These are phyloP conservation scores for Pseudochromis fuscus DNA, from an alignment of 2,797 vertebrate species.

Conservation along the genomic window DNA sequence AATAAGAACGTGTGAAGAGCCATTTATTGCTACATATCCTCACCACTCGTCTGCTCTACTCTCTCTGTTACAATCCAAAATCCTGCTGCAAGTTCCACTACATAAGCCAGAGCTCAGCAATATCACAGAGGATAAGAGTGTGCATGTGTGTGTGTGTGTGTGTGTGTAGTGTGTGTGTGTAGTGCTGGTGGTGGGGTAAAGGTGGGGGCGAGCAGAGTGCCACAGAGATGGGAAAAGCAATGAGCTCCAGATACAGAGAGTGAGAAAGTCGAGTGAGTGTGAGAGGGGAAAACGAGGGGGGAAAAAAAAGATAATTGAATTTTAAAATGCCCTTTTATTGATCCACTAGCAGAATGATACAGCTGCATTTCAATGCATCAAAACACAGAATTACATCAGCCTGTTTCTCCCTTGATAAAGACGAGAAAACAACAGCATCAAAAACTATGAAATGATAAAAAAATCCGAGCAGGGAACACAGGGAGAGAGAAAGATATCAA, in stretches of 20 bases:
- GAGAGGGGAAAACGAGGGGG: constrained; percentile 1
- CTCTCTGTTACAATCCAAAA: constrained; percentile 34
- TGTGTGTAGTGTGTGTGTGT: constrained; percentile 8
- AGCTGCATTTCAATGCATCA: constrained; percentile 38
- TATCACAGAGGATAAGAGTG: constrained; percentile 47
- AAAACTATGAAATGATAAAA: constrained; percentile 13
- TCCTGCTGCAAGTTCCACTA: constrained; percentile 45
- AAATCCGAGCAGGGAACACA: neutral
- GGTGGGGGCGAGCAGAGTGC: neutral
- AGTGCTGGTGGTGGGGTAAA: neutral
- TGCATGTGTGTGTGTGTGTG: constrained; percentile 20
- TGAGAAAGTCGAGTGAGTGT: constrained; percentile 14
- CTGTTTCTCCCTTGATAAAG: constrained; percentile 5
- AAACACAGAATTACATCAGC: constrained; percentile 43
- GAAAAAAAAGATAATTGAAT: constrained; percentile 48
- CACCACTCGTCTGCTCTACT: neutral
- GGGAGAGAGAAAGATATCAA: constrained; percentile 1
- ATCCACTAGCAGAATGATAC: constrained; percentile 33
- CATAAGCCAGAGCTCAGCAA: constrained; percentile 57
- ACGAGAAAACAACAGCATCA: constrained; percentile 34
- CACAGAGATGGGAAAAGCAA: constrained; percentile 22
- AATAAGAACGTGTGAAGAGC: constrained; percentile 2
- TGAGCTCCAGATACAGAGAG: constrained; percentile 21
- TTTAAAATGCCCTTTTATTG: constrained; percentile 63
- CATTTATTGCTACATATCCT: constrained; percentile 13